Conservation (phyloP, 2,888 invertebrate species). For the Tetramorium bicarinatum region DNA sequence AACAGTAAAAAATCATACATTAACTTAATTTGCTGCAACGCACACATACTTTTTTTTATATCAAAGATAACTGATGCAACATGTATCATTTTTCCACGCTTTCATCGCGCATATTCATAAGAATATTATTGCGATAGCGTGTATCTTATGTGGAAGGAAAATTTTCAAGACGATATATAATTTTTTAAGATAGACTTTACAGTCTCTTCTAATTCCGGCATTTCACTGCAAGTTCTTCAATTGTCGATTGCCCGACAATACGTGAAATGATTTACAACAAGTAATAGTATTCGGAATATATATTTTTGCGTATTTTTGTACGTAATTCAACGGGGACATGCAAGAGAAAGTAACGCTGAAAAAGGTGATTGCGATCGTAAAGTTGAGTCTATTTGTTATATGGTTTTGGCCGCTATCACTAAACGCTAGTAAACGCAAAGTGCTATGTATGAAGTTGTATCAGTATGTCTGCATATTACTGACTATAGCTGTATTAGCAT, state of each 20-base stretch:
- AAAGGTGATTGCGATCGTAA: conserved; percentile 4
- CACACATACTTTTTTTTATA: conserved; percentile 6
- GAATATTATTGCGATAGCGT: background rate
- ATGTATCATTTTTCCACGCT: background rate
- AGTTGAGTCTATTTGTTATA: conserved; percentile 36
- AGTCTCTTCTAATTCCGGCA: background rate
- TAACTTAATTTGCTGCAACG: background rate
- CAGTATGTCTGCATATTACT: conserved; percentile 10
- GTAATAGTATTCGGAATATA: conserved; percentile 6
- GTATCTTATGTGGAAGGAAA: background rate
- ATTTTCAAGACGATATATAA: background rate
- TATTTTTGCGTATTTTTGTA: background rate
- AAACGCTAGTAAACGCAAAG: background rate
- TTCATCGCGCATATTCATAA: background rate
- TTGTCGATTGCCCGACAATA: background rate
- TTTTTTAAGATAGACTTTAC: background rate
- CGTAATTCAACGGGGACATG: background rate
- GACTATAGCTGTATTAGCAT: background rate
- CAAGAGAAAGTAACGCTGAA: conserved; percentile 4
- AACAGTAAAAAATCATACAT: background rate
- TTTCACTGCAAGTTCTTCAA: background rate
- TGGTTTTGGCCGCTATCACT: conserved; percentile 44
- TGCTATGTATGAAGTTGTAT: conserved; percentile 30
- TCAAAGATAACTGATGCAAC: background rate
- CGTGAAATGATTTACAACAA: background rate